A percentile compares a stretch with the other conserved stretches of the same genome.
Evolutionary conservation across 2,113 vertebrate species (phyloP).

Genomic region (Mustela lutreola): DNA sequence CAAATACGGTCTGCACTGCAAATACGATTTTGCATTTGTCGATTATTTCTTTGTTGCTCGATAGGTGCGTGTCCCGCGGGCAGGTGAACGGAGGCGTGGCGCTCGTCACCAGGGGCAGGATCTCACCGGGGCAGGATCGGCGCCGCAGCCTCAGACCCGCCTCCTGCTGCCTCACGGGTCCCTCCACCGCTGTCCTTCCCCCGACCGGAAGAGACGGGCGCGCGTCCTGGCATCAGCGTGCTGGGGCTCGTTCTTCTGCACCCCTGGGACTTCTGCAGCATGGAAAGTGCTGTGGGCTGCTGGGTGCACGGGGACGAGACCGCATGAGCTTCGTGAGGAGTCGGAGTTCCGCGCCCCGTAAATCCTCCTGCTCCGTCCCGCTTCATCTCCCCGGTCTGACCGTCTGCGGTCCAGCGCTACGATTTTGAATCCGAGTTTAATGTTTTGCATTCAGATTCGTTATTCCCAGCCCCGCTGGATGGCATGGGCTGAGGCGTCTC

Average conservation of each 20-base stretch:
- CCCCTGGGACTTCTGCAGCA: not conserved
- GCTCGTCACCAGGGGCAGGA: accelerated
- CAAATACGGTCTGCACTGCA: not conserved
- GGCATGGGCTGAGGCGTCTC: not conserved
- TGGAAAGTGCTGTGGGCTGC: no score
- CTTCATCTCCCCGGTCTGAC: not conserved
- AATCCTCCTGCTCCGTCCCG: not conserved
- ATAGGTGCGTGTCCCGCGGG: accelerated
- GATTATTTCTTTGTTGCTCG: not conserved
- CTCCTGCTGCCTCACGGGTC: accelerated
- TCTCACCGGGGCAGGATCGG: accelerated
- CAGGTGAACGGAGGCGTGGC: accelerated
- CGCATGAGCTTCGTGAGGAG: not conserved
- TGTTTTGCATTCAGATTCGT: not conserved
- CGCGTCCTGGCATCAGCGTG: accelerated
- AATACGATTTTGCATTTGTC: not conserved
- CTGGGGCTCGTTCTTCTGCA: not conserved
- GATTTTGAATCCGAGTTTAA: not conserved
- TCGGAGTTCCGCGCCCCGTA: not conserved
- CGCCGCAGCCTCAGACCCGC: accelerated
- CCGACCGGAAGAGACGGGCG: accelerated
- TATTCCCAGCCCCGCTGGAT: not conserved
- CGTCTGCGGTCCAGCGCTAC: no score
- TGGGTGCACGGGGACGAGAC: not conserved
- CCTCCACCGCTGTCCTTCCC: not conserved